A percentile compares a stretch with the other conserved stretches of the same genome.
Conservation (phyloP, 2,888 invertebrate genomes). For the Caenorhabditis becei region DNA sequence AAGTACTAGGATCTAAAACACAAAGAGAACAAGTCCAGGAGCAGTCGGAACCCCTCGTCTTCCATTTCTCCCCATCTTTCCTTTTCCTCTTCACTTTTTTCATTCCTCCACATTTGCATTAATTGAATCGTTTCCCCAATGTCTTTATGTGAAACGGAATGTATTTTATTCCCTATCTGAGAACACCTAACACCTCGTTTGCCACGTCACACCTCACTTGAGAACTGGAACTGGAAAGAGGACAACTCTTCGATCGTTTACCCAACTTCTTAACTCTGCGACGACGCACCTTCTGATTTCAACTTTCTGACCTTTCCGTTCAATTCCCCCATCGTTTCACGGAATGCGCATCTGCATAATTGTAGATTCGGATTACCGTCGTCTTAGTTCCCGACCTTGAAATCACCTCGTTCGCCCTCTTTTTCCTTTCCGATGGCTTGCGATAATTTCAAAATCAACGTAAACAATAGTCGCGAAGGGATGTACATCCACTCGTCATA, state of each 20-base stretch:
- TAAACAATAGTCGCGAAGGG: constrained; percentile 33
- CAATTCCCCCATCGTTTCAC: not conserved
- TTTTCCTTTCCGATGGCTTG: constrained; percentile 22
- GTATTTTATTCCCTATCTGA: not conserved
- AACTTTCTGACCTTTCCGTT: constrained; percentile 29
- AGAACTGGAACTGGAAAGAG: constrained; percentile 22
- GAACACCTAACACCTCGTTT: constrained; percentile 9
- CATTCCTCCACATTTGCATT: constrained; percentile 33
- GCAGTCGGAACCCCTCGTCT: too few species aligned
- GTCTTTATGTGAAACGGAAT: constrained; percentile 23
- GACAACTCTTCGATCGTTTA: constrained; percentile 9
- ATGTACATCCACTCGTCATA: constrained; percentile 33
- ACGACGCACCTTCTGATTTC: constrained; percentile 13
- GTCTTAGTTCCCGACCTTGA: constrained; percentile 36
- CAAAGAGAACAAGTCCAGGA: too few species aligned
- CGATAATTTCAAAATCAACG: constrained; percentile 35
- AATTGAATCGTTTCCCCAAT: constrained; percentile 26
- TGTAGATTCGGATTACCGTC: constrained; percentile 39
- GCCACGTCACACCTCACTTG: constrained; percentile 45
- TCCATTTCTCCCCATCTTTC: not conserved
- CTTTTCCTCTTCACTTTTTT: not conserved
- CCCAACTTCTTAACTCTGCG: constrained; percentile 33
- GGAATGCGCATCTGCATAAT: constrained; percentile 46
- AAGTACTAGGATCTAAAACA: too few species aligned
- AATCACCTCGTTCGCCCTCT: not conserved